Percentiles rank a stretch among this genome's conserved stretches.
Conservation (phyloP, 2,888 invertebrate genomes). For the Drosophila subquinaria region DNA sequence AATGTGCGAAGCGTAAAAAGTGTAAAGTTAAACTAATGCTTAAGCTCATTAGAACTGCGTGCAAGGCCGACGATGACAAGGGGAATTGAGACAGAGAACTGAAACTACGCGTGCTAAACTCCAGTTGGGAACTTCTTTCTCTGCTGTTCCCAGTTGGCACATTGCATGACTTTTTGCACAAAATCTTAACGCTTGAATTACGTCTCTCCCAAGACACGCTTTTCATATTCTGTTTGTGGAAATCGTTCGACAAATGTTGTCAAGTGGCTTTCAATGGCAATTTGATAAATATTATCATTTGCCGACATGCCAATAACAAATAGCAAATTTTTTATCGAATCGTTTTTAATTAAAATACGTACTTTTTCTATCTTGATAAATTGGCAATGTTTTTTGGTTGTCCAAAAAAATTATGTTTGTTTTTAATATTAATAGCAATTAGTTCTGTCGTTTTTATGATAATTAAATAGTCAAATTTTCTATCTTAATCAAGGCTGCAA, state of each 20-base stretch:
- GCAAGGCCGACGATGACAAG: neutral
- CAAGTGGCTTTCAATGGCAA: conserved; percentile 31
- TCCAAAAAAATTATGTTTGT: no score
- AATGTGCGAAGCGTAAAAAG: conserved; percentile 43
- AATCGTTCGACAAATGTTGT: conserved; percentile 41
- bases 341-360: neutral
- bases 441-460: no score
- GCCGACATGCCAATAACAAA: conserved; percentile 3
- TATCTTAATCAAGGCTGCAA: no score
- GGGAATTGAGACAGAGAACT: conserved; percentile 4
- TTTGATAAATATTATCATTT: conserved; percentile 35
- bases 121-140: conserved; percentile 16
- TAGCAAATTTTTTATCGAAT: neutral
- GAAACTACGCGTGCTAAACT: conserved; percentile 44
- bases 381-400: no score
- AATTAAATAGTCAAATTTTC: no score
- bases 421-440: no score
- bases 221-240: conserved; percentile 4
- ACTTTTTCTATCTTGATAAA: neutral
- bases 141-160: conserved; percentile 5
- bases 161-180: conserved; percentile 31
- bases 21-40: conserved; percentile 44
- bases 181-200: conserved; percentile 31
- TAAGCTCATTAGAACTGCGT: conserved; percentile 47
- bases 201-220: conserved; percentile 12